Evolutionary conservation across 1,140 invertebrate species (phyloP), one percentile per base, ranked within the genome.

Genomic region (Drosophila varians): DNA sequence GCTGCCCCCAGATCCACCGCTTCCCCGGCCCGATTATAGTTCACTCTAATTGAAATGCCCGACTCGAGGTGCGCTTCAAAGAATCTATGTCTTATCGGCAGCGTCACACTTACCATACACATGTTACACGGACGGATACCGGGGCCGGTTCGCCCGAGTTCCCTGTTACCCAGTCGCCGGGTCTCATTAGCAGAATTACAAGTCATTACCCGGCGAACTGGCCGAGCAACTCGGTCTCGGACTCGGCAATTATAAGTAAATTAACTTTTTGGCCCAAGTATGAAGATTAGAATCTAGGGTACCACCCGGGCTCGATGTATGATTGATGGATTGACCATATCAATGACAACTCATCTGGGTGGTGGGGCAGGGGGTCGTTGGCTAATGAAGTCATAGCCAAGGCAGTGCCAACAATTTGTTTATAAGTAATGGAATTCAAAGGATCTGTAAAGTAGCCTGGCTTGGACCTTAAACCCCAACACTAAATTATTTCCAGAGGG

Each of bases 161-260:
- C n/a, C 43, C 52, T 42, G 38, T 8, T 19, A 11, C 19, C 40
- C 38, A 31, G 14, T 56, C 36, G 31, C 28, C 36, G 51, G 55
- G 60, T 57, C 80, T 89, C 89, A 90, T 90, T 90, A 90, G 77
- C 89, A 71, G 69, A 86, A 90, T 90, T 90, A 90, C 89, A 90
- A 90, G 88, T 89, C 89, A 89, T 90, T 90, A 82, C 71, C 78
- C 52, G 60, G 34, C 53, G 53, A 76, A 49, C 64, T 74, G 73
- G 69, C 48, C 54, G 42, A 61, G 52, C 47, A 42, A 53, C 36
- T 53, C 60, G 42, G 21, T 45, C 19, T 25, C 25, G n/a, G 31
- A 28, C 71, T 64, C 74, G 80, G 80, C 80, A 90, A 90, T 90
- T 90, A 90, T 90, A 90, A 90, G 87, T 90, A 83, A 90, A 90